These are phyloP conservation scores for Hirundichthys speculiger DNA, from an alignment of 2,113 vertebrate species.

Conservation along the genomic window DNA sequence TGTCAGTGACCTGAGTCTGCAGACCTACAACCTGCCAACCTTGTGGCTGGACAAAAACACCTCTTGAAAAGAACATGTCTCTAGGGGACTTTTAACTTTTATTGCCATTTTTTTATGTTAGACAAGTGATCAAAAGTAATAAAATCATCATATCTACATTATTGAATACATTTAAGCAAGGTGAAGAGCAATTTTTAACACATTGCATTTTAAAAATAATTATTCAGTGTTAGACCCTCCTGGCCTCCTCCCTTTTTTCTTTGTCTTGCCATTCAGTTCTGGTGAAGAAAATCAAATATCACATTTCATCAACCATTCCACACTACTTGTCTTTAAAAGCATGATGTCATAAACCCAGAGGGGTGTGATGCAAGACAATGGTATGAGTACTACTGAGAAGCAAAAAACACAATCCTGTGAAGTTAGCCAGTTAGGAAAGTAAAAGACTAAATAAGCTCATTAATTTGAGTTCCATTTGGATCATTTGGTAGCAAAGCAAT, in stretches of 20 bases:
- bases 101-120: background rate
- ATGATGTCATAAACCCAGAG: background rate
- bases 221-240: background rate
- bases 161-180: background rate
- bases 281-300: too few species aligned
- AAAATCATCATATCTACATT: background rate
- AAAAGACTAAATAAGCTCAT: conserved; percentile 42
- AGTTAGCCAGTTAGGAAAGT: conserved; percentile 38
- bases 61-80: background rate
- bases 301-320: too few species aligned
- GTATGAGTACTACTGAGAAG: background rate
- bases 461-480: conserved; percentile 61
- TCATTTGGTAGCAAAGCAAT: conserved; percentile 55
- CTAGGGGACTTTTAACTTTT: background rate
- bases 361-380: conserved; percentile 1
- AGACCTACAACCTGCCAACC: too few species aligned
- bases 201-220: background rate
- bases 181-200: background rate
- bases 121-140: background rate
- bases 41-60: too few species aligned
- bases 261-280: too few species aligned
- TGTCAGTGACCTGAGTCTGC: too few species aligned
- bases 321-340: too few species aligned
- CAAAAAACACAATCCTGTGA: conserved; percentile 22
- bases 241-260: background rate